These are phyloP conservation scores for Urocyon cinereoargenteus DNA, from an alignment of 2,797 vertebrate genomes.

Conservation along the genomic window DNA sequence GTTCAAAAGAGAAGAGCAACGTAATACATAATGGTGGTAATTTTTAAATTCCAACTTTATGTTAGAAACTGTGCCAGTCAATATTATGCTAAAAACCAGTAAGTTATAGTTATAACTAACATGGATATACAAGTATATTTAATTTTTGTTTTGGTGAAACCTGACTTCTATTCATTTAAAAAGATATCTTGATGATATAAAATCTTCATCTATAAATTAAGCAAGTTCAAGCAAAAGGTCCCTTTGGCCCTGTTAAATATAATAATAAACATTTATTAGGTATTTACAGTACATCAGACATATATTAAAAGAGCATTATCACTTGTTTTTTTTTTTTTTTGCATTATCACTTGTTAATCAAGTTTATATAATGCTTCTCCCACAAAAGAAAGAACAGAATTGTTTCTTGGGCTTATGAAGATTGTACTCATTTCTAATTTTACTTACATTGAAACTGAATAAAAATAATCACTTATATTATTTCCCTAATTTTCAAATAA, in stretches of 20 bases:
- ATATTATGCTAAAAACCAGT: not conserved
- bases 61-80: not conserved
- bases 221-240: not conserved
- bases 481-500: not conserved
- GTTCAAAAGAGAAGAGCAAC: not conserved
- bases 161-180: not conserved
- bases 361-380: not conserved
- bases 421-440: not conserved
- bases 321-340: not conserved
- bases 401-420: not conserved
- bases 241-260: not conserved
- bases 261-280: not conserved
- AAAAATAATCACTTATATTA: not conserved
- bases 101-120: not conserved
- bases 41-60: not conserved
- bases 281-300: not conserved
- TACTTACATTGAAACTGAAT: not conserved
- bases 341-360: not conserved
- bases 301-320: not conserved
- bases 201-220: slow-evolving; percentile 18
- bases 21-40: not conserved
- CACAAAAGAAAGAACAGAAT: not conserved
- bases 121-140: not conserved
- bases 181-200: not conserved
- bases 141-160: slow-evolving; percentile 43